Base-by-base conservation (phyloP, 2,888 invertebrate genomes). In the Elgonia sp. region DNA sequence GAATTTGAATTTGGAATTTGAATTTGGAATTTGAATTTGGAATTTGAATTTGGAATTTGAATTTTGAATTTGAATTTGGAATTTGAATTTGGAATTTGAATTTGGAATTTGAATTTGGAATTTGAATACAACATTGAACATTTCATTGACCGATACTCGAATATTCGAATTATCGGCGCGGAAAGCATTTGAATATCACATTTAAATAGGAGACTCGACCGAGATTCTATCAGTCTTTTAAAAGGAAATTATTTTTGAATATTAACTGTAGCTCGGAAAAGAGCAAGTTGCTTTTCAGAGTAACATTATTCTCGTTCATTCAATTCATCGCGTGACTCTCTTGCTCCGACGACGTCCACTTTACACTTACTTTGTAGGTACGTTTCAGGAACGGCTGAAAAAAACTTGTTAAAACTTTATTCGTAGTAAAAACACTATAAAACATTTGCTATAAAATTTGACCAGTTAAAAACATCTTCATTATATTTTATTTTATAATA, bases 101-200 rank as follows among this genome's bases (percentile, higher is more conserved):
- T n/a, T n/a, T n/a, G n/a, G n/a, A n/a, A n/a, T n/a, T n/a, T n/a
- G n/a, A n/a, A n/a, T n/a, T n/a, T n/a, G n/a, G n/a, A n/a, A 29
- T 29, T 29, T 29, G 3, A 3, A 29, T 29, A 29, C 29, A 29
- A 29, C 29, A 53, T 37, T 53, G 62, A 75, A 46, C 75, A 62
- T 46, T 63, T 46, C 55, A 55, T 40, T 77, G 20, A 53, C 39
- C 65, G n/a, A 21, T 53, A 37, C 37, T 18, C 14, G 69, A 65
- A 65, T 65, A 65, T 53, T 57, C 37, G 63, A 76, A 76, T 76
- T 37, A 79, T 60, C 42, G 67, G 42, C 29, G 67, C 12, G 18
- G 60, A 80, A 80, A 70, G 57, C 60, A 70, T 70, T 80, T 80
- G 60, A 80, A 80, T 80, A 60, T 80, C 42, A 60, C 69, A 69